Evolutionary conservation across 2,888 invertebrate species (phyloP), one percentile per base, ranked within the genome.

Genomic region (Poecilus cupreus): DNA sequence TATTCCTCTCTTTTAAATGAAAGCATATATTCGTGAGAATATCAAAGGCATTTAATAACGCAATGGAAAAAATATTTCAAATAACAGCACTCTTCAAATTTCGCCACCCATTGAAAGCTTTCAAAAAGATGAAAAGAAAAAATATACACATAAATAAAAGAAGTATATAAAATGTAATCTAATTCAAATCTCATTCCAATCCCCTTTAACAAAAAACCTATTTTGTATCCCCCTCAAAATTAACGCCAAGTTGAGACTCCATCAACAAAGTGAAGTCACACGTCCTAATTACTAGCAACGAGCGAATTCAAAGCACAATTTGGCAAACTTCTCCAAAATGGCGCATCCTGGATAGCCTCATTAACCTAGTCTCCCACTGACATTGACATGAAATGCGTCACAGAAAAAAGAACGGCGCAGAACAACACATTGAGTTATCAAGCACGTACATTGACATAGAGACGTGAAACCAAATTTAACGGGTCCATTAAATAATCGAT

Each of bases 381-480:
- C 68, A 68, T 68, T 68, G 68, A 20, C 20, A 39, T 39, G 4
- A 68, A 39, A 37, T 68, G 68, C 39, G 68, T 68, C 68, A 68
- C 39, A 3, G 68, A 68, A 39, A 60, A 68, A 68, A 68, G 39
- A 39, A 68, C 68, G 10, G 6, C 68, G 68, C 68, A 68, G 39
- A 54, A 60, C 26, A 60, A 60, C 60, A 43, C 13, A 43, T 43
- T 24, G 60, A 60, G 24, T 60, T 54, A 22, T 54, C 54, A 54
- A 18, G 22, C 54, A 60, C 24, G n/a, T 13, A 60, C 22, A 6
- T 5, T 18, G 49, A 5, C 49, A 49, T 20, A 20, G 18, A 20
- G 54, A 54, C 54, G 22, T 60, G 26, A 26, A 5, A n/a, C 13
- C 60, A 13, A 60, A 60, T 60, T n/a, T 60, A 26, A 60, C 60